Evolutionary conservation across 1,140 invertebrate genomes (phyloP), one percentile per base, ranked within the genome.

Genomic region (Drosophila bifasciata): DNA sequence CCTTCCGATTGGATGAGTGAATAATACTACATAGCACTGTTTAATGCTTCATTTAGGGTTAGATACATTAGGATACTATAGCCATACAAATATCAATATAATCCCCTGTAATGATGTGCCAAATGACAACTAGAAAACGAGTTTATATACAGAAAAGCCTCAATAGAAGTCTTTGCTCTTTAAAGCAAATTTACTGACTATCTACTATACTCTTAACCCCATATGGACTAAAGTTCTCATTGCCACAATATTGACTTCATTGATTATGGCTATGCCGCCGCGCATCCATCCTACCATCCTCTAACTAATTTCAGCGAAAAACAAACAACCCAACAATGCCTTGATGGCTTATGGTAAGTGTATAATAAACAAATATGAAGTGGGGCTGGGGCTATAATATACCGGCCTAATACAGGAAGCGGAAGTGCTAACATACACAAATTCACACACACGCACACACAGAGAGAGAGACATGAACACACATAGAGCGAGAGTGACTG

Each of bases 331-430:
- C 57, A 56, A 67, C 45, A 23, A 59, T 52, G 48, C 66, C 66
- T 53, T 50, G 63, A 49, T 45, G 46, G 46, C 50, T 68, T 7
- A 46, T 28, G 17, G 36, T 45, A 43, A 60, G 59, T 55, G 70
- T 73, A 73, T 75, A 67, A 64, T 74, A 77, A 77, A 59, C 78
- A 86, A 81, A 81, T 75, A 56, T 68, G 57, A 58, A 70, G 77
- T 78, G 53, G 63, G 63, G 15, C 46, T 49, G 55, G 25, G 50
- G n/a, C n/a, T 48, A 50, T 69, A 86, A 59, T 70, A 74, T 61
- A 51, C 59, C 66, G 66, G 75, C 83, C 83, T 83, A 81, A 88
- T 66, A 76, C 83, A 88, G 83, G 83, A 86, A 86, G 57, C 83
- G 83, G 83, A 86, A 86, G 75, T 88, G 70, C 83, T 59, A 32